These are phyloP conservation scores for Gobio occitaniae DNA, from an alignment of 2,797 vertebrate species.

Conservation along the genomic window DNA sequence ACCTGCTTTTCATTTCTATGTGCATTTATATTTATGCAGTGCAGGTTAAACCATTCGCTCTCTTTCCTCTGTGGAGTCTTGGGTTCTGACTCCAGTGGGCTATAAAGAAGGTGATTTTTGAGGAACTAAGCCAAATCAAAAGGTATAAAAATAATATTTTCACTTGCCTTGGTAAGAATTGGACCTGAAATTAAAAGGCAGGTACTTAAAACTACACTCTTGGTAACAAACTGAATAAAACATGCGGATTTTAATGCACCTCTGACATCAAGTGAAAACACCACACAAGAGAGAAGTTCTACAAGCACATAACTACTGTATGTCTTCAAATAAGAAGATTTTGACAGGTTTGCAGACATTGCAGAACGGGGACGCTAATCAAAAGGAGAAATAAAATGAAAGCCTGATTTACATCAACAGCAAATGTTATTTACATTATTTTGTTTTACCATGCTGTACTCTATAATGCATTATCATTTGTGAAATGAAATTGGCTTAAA, in stretches of 20 bases:
- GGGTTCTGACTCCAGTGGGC: conserved; percentile 60
- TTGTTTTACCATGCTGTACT: neutral
- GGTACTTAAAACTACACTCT: conserved; percentile 55
- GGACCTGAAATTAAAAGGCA: conserved; percentile 60
- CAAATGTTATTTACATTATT: neutral
- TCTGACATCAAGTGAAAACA: conserved; percentile 20
- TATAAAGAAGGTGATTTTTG: conserved; percentile 62
- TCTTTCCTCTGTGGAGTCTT: conserved; percentile 58
- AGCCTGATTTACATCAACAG: neutral
- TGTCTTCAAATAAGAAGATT: neutral
- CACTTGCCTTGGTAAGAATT: conserved; percentile 61
- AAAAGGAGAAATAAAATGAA: neutral
- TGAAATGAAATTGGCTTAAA: neutral
- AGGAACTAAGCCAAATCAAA: conserved; percentile 69
- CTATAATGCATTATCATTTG: neutral
- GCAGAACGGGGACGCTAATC: neutral
- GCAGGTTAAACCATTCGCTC: conserved; percentile 56
- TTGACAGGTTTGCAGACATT: neutral
- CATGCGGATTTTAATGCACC: neutral
- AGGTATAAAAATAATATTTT: conserved; percentile 72
- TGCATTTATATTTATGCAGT: conserved; percentile 66
- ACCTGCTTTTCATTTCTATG: conserved; percentile 66
- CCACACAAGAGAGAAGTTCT: conserved; percentile 17
- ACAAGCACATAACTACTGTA: conserved; percentile 4
- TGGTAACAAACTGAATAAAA: conserved; percentile 21